phyloP scores from a whole-genome alignment of 2,888 invertebrate genomes.

The Eudemis profundana region DNA sequence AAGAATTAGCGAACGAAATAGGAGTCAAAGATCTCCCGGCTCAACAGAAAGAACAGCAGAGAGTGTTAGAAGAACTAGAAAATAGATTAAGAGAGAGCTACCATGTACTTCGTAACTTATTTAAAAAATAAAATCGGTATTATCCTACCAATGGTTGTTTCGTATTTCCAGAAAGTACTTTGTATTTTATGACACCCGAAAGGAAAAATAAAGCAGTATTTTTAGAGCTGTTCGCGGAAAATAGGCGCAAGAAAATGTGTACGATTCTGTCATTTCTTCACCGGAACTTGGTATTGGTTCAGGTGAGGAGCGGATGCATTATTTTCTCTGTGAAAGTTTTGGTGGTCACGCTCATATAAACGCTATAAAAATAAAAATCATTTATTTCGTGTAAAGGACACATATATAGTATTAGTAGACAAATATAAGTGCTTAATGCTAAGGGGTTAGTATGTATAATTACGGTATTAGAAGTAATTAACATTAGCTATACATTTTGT shows the following conservation, averaged over 20 bases:
- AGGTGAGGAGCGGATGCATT: slow-evolving; percentile 10
- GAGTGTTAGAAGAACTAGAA: not conserved
- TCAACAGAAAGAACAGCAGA: not conserved
- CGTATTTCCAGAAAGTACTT: not conserved
- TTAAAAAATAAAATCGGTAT: slow-evolving; percentile 21
- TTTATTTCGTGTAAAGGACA: no score
- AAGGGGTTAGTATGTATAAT: no score
- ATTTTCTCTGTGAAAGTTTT: no score
- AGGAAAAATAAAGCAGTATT: slow-evolving; percentile 16
- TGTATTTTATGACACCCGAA: not conserved
- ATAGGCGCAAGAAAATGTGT: slow-evolving; percentile 21
- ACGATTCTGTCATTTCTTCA: slow-evolving; percentile 37
- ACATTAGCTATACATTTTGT: no score
- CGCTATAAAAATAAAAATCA: no score
- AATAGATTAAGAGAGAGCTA: slow-evolving; percentile 20
- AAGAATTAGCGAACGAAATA: not conserved
- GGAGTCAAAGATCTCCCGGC: not conserved
- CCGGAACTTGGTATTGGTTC: slow-evolving; percentile 29
- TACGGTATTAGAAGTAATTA: no score
- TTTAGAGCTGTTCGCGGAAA: slow-evolving; percentile 7
- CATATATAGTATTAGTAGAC: no score
- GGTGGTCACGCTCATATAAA: no score
- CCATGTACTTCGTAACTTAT: slow-evolving; percentile 27
- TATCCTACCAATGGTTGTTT: not conserved
- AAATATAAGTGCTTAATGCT: no score